These are phyloP conservation scores for Gymnothorax reevesii DNA, from an alignment of 2,797 vertebrate species.

Conservation along the genomic window DNA sequence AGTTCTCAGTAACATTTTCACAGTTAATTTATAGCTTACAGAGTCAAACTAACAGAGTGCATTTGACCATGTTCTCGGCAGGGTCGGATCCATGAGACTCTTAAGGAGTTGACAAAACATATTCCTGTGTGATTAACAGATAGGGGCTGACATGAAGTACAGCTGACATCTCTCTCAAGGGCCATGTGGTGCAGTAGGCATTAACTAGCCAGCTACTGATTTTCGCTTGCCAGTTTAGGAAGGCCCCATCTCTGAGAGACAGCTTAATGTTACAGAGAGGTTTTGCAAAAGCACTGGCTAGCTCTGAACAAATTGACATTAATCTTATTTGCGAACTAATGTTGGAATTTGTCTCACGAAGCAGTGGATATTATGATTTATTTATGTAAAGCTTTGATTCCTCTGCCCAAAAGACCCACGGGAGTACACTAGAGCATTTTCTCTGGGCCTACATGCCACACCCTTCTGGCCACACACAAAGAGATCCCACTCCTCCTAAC, in stretches of 20 bases:
- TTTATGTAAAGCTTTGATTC: neutral
- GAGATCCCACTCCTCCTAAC: constrained; percentile 26
- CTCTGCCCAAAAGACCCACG: neutral
- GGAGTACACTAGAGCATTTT: constrained; percentile 25
- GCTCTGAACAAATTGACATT: neutral
- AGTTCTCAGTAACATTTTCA: no score
- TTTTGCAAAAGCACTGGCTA: neutral
- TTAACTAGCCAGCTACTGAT: neutral
- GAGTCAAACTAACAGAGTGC: no score
- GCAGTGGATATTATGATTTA: neutral
- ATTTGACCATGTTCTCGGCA: no score
- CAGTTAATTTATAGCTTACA: no score
- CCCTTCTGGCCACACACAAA: constrained; percentile 35
- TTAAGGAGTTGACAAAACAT: no score
- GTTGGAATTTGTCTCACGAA: neutral
- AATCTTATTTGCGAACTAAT: neutral
- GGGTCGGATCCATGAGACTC: no score
- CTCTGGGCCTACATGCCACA: constrained; percentile 22
- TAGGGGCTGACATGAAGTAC: neutral
- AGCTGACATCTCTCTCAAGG: neutral
- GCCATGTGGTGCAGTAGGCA: no score
- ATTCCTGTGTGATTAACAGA: neutral
- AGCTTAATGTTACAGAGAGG: neutral
- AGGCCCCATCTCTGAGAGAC: neutral
- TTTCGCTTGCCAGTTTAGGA: neutral